Conservation (phyloP, 2,888 invertebrate species). For the Mythimna pallens region DNA sequence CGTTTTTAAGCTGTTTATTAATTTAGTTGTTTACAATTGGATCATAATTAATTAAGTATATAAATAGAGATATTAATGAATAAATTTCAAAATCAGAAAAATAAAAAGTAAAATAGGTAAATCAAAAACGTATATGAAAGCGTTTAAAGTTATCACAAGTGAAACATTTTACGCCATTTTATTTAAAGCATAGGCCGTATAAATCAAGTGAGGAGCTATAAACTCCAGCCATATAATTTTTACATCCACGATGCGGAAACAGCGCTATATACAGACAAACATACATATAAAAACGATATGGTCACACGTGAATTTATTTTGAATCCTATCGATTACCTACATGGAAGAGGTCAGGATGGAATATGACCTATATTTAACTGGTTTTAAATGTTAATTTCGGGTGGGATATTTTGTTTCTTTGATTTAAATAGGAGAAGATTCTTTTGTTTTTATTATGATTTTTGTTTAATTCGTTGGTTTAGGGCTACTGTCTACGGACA, state of each 20-base stretch:
- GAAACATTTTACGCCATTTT: slow-evolving; percentile 33
- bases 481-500: not conserved
- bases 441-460: not conserved
- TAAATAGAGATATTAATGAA: not conserved
- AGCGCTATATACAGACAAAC: not conserved
- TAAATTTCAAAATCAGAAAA: too few species aligned
- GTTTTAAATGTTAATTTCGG: slow-evolving; percentile 25
- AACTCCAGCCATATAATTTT: slow-evolving; percentile 52
- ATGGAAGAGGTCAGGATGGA: slow-evolving; percentile 21
- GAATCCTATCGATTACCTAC: slow-evolving; percentile 36
- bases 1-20: too few species aligned
- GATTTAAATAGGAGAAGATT: not conserved
- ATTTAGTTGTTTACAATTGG: not conserved
- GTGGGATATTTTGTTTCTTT: not conserved
- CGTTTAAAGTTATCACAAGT: slow-evolving; percentile 1
- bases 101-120: not conserved
- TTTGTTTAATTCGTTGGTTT: not conserved
- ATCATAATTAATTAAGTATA: not conserved
- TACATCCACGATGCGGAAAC: slow-evolving; percentile 50
- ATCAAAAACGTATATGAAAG: not conserved
- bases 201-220: slow-evolving; percentile 53
- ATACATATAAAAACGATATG: not conserved
- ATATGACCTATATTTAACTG: slow-evolving; percentile 43
- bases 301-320: slow-evolving; percentile 26
- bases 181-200: slow-evolving; percentile 31